Conservation (phyloP, 1,140 invertebrate species). For the Cherax destructor region DNA sequence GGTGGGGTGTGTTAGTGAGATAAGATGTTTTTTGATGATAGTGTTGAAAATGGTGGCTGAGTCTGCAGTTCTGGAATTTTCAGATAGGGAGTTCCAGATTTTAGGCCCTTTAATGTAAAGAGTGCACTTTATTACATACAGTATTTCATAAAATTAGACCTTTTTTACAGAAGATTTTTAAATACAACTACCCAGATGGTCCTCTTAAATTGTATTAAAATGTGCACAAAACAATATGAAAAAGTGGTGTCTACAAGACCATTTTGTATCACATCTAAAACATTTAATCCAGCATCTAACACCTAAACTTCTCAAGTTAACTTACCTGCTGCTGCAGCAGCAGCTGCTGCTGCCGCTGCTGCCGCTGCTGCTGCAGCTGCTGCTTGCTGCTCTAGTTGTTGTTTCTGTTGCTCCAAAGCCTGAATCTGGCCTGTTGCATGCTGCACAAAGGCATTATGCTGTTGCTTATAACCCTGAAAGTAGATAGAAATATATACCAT, state of each 20-base stretch:
- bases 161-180: background rate
- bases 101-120: no score
- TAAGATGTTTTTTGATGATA: no score
- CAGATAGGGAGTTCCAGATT: no score
- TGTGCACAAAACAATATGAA: background rate
- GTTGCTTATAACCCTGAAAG: constrained; percentile 85
- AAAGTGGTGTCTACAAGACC: constrained; percentile 4
- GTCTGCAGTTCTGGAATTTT: no score
- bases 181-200: no score
- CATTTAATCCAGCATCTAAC: background rate
- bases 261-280: background rate
- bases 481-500: background rate
- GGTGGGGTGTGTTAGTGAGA: no score
- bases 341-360: constrained; percentile 59
- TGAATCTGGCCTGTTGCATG: constrained; percentile 85
- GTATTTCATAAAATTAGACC: background rate
- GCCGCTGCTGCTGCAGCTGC: constrained; percentile 81
- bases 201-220: background rate
- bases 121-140: no score
- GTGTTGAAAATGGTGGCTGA: no score
- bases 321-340: constrained; percentile 65
- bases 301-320: background rate
- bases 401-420: constrained; percentile 90
- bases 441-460: constrained; percentile 95
- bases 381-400: constrained; percentile 84